These are phyloP conservation scores for Rhea pennata DNA, from an alignment of 2,113 vertebrate species.

Conservation along the genomic window DNA sequence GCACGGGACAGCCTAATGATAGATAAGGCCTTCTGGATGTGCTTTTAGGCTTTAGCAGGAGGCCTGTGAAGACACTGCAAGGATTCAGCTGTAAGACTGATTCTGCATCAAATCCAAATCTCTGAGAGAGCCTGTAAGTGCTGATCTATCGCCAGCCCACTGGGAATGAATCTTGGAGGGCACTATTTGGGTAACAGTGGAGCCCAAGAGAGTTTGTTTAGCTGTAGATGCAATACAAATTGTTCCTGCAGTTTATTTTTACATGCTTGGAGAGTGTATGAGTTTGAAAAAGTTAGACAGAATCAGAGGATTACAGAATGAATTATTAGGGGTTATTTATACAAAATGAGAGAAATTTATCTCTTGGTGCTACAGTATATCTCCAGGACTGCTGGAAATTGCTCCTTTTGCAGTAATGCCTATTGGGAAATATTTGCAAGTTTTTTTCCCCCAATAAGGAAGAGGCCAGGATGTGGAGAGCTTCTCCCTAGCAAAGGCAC, in stretches of 20 bases:
- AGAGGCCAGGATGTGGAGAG: background rate
- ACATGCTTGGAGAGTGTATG: background rate
- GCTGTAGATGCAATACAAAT: background rate
- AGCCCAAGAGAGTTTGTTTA: constrained; percentile 25
- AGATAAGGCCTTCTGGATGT: background rate
- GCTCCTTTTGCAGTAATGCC: background rate
- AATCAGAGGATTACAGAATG: background rate
- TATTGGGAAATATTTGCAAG: background rate
- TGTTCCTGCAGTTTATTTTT: constrained; percentile 46
- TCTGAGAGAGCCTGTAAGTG: background rate
- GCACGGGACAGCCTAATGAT: background rate
- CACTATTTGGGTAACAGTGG: background rate
- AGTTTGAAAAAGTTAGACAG: background rate
- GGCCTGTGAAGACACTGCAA: background rate
- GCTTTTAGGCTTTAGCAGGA: background rate
- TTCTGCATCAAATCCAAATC: background rate
- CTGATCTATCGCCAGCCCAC: constrained; percentile 40
- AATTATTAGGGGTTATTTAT: background rate
- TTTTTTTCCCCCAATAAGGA: background rate
- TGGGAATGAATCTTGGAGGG: background rate
- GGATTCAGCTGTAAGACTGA: background rate
- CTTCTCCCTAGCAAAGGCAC: background rate
- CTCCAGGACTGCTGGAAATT: background rate
- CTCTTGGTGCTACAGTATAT: background rate
- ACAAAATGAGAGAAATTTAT: background rate